Evolutionary conservation across 2,888 invertebrate genomes (phyloP).

Genomic region (Caenorhabditis macrosperma): DNA sequence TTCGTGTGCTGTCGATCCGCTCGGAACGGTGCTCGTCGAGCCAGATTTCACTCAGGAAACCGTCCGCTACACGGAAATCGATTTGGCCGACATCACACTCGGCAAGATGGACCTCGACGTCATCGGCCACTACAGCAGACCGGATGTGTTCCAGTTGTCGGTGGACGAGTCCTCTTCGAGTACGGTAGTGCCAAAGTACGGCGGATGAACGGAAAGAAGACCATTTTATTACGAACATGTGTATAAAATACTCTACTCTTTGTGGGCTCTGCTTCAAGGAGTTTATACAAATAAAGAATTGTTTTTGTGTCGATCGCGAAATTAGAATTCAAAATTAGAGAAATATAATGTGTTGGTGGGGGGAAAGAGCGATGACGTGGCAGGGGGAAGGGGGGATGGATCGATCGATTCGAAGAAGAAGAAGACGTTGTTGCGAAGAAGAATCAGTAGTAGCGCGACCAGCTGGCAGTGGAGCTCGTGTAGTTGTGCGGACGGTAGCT

Average conservation of each 20-base stretch:
- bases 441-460: slow-evolving; percentile 64
- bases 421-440: slow-evolving; percentile 1
- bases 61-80: slow-evolving; percentile 63
- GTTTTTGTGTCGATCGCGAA: slow-evolving; percentile 40
- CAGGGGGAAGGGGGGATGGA: slow-evolving; percentile 17
- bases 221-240: neutral
- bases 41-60: slow-evolving; percentile 69
- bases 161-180: slow-evolving; percentile 63
- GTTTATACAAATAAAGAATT: slow-evolving; percentile 36
- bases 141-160: slow-evolving; percentile 69
- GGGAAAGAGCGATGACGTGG: slow-evolving; percentile 30
- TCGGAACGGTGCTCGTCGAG: slow-evolving; percentile 73
- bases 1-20: slow-evolving; percentile 74
- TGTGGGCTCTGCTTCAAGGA: neutral
- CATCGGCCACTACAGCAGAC: slow-evolving; percentile 71
- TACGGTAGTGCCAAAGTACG: slow-evolving; percentile 41
- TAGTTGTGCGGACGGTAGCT: slow-evolving; percentile 76
- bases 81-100: slow-evolving; percentile 63
- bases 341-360: neutral
- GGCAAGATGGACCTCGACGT: slow-evolving; percentile 73
- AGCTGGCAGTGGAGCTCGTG: slow-evolving; percentile 64
- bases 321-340: neutral
- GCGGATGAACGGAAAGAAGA: slow-evolving; percentile 1
- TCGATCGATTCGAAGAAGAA: slow-evolving; percentile 41
- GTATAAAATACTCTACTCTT: slow-evolving; percentile 5